Percentiles rank a stretch among this genome's conserved stretches.
Conservation (phyloP, 2,797 vertebrate species). For the Serranus cabrilla region DNA sequence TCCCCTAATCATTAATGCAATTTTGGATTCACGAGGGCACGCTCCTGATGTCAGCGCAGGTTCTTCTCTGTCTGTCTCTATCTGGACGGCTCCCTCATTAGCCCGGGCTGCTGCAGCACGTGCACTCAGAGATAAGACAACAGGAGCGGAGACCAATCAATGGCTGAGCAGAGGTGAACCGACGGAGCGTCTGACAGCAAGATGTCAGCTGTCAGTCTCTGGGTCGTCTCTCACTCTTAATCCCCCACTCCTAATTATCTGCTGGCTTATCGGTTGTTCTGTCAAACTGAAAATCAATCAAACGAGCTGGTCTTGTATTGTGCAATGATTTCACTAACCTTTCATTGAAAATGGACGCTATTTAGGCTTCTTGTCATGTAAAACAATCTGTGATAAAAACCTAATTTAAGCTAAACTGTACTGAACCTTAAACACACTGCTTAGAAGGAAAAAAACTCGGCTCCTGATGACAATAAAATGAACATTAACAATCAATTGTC, state of each 20-base stretch:
- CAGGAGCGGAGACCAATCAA: conserved; percentile 66
- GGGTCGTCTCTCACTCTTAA: conserved; percentile 34
- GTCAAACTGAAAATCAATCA: conserved; percentile 56
- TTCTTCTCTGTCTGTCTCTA: conserved; percentile 36
- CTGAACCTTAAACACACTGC: background rate
- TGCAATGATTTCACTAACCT: conserved; percentile 3
- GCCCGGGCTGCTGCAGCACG: conserved; percentile 47
- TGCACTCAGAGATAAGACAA: conserved; percentile 72
- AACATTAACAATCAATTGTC: background rate
- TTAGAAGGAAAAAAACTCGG: conserved; percentile 11
- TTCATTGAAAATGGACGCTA: background rate
- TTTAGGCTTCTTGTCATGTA: background rate
- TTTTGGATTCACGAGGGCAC: conserved; percentile 58
- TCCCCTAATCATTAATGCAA: conserved; percentile 71
- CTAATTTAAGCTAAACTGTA: conserved; percentile 12
- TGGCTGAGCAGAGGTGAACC: conserved; percentile 58
- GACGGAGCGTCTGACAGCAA: conserved; percentile 51
- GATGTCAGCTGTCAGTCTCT: conserved; percentile 71
- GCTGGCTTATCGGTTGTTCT: conserved; percentile 43
- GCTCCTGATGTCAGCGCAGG: conserved; percentile 49
- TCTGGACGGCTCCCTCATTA: conserved; percentile 47
- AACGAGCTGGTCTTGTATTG: background rate
- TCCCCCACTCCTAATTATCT: conserved; percentile 58
- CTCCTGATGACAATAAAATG: conserved; percentile 6
- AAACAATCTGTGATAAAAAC: background rate